Evolutionary conservation across 2,113 vertebrate species (phyloP).

Genomic region (Pandion haliaetus): DNA sequence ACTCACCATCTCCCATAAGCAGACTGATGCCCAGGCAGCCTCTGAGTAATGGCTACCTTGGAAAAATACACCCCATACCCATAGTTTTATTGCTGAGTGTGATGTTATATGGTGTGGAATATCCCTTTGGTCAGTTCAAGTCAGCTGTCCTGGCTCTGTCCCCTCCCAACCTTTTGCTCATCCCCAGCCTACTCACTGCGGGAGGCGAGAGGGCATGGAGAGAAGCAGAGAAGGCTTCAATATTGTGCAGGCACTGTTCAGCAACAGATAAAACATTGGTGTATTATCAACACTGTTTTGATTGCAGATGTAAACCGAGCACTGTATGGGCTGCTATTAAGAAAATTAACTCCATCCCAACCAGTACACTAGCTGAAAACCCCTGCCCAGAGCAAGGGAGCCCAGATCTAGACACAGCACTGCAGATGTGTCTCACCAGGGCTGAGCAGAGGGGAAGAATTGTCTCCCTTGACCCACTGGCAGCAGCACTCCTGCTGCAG

Average conservation of each 20-base stretch:
- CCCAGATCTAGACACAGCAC: not conserved
- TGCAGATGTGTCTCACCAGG: not conserved
- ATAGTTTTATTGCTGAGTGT: not conserved
- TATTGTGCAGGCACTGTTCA: not conserved
- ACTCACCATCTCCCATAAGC: not conserved
- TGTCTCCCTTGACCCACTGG: fast-evolving
- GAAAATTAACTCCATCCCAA: not conserved
- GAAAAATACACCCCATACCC: fast-evolving
- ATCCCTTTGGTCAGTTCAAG: not conserved
- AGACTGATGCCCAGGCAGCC: not conserved
- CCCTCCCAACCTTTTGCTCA: not conserved
- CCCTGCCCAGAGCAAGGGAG: not conserved
- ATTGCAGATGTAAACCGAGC: not conserved
- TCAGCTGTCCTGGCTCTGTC: not conserved
- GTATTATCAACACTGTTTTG: not conserved
- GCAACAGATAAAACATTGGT: not conserved
- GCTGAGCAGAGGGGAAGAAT: not conserved
- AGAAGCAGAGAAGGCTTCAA: not conserved
- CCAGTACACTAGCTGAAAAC: not conserved
- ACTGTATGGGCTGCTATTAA: not conserved
- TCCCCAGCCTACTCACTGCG: fast-evolving
- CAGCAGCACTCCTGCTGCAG: not conserved
- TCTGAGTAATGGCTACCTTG: not conserved
- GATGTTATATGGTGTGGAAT: not conserved
- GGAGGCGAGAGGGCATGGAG: not conserved